These are phyloP conservation scores for Eleginops maclovinus DNA, from an alignment of 2,113 vertebrate genomes.

Conservation along the genomic window DNA sequence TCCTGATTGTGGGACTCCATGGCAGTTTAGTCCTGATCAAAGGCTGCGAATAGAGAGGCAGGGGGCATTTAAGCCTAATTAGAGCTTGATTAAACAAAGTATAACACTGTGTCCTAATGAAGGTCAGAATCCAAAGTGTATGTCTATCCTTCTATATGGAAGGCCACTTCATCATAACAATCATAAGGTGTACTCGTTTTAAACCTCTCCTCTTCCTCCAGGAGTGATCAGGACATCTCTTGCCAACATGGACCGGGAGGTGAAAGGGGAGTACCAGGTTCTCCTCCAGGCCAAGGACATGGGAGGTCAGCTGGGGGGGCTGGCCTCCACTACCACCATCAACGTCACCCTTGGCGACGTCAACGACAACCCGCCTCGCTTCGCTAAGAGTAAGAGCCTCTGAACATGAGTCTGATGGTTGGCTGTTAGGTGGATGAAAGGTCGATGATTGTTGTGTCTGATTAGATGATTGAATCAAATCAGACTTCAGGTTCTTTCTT, in stretches of 20 bases:
- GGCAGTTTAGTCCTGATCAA: too few relatives aligned
- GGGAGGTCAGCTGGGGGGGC: slow-evolving; percentile 95
- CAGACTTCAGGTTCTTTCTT: neutral
- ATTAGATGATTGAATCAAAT: neutral
- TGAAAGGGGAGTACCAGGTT: slow-evolving; percentile 93
- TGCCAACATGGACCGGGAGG: slow-evolving; percentile 97
- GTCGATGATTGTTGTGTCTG: neutral
- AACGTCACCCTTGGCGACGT: slow-evolving; percentile 94
- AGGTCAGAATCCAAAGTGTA: neutral
- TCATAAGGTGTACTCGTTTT: neutral
- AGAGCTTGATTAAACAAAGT: neutral
- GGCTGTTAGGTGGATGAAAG: neutral
- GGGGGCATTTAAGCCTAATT: too few relatives aligned
- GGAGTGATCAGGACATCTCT: slow-evolving; percentile 94
- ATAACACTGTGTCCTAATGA: neutral
- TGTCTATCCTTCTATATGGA: neutral
- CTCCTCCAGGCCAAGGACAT: slow-evolving; percentile 97
- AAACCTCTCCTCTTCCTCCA: slow-evolving; percentile 49
- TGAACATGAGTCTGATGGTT: neutral
- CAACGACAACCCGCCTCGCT: slow-evolving; percentile 92
- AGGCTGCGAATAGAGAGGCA: too few relatives aligned
- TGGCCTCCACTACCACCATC: slow-evolving; percentile 91
- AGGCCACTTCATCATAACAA: neutral
- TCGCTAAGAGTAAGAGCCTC: slow-evolving; percentile 60
- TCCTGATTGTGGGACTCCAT: too few relatives aligned